Evolutionary conservation across 2,797 vertebrate genomes (phyloP), one percentile per base, ranked within the genome.

Genomic region (Poecilia velifera): DNA sequence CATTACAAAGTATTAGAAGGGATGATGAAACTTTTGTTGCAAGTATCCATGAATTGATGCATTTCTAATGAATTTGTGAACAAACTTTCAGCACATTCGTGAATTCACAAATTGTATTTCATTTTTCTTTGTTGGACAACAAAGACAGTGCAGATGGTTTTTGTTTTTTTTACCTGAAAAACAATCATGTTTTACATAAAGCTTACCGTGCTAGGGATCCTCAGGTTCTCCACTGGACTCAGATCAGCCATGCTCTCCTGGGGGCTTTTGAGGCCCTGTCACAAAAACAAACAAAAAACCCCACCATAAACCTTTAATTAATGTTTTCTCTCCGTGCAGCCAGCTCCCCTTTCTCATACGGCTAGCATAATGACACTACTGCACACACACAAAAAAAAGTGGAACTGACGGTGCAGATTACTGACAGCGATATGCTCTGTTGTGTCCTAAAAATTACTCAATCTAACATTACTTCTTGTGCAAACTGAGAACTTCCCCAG

Each of bases 251-350:
- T 93, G 83, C 95, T 98, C 86, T 99, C 98, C 28, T 97, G 98
- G 76, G 98, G 98, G 94, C 97, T 99, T 93, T 97, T 98, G 80
- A 98, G 96, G 91, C 98, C 98, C 98, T 99, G 89, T 72, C 49
- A 43, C 51, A 57, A 92, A 86, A 80, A 78, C 25, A 55, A 55
- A 3, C 13, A 16, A n/a, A 13, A 90, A 79, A 85, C 6, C 39
- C 34, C 34, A 62, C 6, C 51, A 43, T 45, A 14, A 62, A 46
- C 43, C 16, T 2, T 45, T 5, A 76, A 25, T 14, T 39, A 20
- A 70, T 1, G 1, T 62, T 34, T 39, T 41, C n/a, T 0, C 8
- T 14, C 51, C 18, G 6, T 82, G 4, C 22, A 10, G 45, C 12
- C 12, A 45, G 25, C 34, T 25, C n/a, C 28, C 2, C 39, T 1